These are phyloP conservation scores for Lomographa bimaculata DNA, from an alignment of 2,888 invertebrate species.

Conservation along the genomic window DNA sequence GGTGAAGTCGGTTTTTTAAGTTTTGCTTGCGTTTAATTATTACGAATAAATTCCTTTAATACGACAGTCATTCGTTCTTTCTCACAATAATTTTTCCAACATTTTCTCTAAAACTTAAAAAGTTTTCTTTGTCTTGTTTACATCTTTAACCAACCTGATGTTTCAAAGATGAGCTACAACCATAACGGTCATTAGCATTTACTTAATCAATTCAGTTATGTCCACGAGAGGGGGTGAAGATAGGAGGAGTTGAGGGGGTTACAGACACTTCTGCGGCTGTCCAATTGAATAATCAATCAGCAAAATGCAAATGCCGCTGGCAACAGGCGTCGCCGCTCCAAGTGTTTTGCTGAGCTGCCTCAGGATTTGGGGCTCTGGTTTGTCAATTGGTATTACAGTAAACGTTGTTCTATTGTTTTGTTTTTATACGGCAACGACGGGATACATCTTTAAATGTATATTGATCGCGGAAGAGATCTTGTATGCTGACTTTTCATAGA, in stretches of 20 bases:
- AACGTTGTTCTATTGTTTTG: constrained; percentile 15
- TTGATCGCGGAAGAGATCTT: no score
- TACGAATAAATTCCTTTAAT: no score
- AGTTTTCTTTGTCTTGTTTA: constrained; percentile 21
- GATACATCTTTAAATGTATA: no score
- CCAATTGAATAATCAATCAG: constrained; percentile 80
- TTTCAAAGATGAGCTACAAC: constrained; percentile 42
- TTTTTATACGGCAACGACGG: no score
- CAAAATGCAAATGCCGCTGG: constrained; percentile 70
- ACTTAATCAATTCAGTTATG: constrained; percentile 67
- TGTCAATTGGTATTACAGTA: constrained; percentile 24
- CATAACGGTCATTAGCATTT: constrained; percentile 66
- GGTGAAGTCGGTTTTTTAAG: no score
- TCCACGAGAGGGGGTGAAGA: constrained; percentile 42
- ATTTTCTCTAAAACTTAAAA: constrained; percentile 12
- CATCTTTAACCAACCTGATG: constrained; percentile 28
- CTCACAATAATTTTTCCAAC: no score
- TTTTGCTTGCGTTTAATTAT: no score
- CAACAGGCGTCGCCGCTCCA: constrained; percentile 59
- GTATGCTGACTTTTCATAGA: no score
- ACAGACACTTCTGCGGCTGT: constrained; percentile 48
- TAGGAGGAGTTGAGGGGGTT: constrained; percentile 27
- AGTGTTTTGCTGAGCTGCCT: constrained; percentile 38
- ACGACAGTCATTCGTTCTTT: no score
- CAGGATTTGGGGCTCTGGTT: constrained; percentile 18